Evolutionary conservation across 2,888 invertebrate species (phyloP).

Genomic region (Volucella inflata): DNA sequence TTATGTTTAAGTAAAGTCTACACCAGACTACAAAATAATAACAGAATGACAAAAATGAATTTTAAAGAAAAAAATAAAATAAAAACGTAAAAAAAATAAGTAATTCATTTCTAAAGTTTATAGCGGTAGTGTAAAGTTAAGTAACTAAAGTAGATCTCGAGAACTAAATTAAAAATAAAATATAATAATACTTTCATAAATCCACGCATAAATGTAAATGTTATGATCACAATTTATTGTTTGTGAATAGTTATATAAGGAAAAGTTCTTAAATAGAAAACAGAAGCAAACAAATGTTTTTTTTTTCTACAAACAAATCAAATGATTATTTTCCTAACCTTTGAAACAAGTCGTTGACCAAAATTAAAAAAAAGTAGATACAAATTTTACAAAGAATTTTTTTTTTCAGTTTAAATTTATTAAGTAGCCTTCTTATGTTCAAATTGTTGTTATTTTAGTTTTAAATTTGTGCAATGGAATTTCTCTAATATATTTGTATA

Average conservation of each 20-base stretch:
- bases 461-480: conserved; percentile 64
- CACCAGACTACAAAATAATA: conserved; percentile 27
- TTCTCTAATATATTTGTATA: conserved; percentile 8
- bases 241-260: conserved; percentile 1
- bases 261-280: conserved; percentile 10
- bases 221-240: conserved; percentile 11
- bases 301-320: conserved; percentile 1
- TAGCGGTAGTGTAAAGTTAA: conserved; percentile 3
- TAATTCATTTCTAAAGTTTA: conserved; percentile 6
- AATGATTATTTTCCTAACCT: conserved; percentile 9
- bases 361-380: not conserved
- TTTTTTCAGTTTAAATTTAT: conserved; percentile 1
- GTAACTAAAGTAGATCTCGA: conserved; percentile 26
- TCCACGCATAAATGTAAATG: conserved; percentile 29
- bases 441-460: conserved; percentile 24
- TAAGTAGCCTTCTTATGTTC: conserved; percentile 18
- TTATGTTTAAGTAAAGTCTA: conserved; percentile 47
- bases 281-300: not conserved
- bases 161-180: conserved; percentile 41
- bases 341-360: not conserved
- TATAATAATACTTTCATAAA: conserved; percentile 68
- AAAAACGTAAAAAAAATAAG: conserved; percentile 47
- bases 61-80: conserved; percentile 20
- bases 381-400: not conserved
- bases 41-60: conserved; percentile 13